Base-by-base conservation (phyloP, 2,888 invertebrate species). In the Diarsia dahlii region DNA sequence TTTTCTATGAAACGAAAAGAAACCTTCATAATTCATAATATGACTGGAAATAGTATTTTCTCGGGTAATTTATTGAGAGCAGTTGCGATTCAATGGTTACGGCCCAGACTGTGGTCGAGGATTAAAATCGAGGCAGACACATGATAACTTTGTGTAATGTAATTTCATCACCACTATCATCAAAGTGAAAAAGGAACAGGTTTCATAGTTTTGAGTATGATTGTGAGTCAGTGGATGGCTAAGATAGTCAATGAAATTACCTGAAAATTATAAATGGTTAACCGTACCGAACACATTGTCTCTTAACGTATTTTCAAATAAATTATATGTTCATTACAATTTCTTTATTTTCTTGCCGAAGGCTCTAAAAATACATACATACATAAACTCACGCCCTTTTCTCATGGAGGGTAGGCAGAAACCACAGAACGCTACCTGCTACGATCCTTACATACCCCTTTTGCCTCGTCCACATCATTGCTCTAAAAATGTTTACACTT, bases 1-100 rank as follows among this genome's bases (percentile, higher is more conserved):
- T 56, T 56, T 77, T 74, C 45, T 74, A 81, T 74, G 50, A 74
- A 81, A 64, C 13, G 45, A 34, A 58, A 20, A 15, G 18, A 56
- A 46, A 64, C 45, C 63, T n/a, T 74, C 76, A 28, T 81, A 50
- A 20, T 64, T 77, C 50, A 64, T 8, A 39, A 8, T 46, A n/a
- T 3, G 50, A 46, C 1, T 81, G 12, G 39, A 62, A 74, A 74
- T 45, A 20, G 13, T 46, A 13, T 56, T 64, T 64, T 23, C 13
- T 50, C 3, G 0, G 8, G 18, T 75, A 4, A 74, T 74, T 74
- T 81, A 77, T 23, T 46, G 15, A 28, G 50, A 28, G 28, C 15
- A 8, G 23, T 15, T 8, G 56, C 6, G 8, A 58, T 0, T 56
- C 23, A 23, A 56, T 23, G 23, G 56, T 56, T 13, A 23, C 23